Evolutionary conservation across 2,797 vertebrate genomes (phyloP), one percentile per base, ranked within the genome.

Genomic region (Sebastes matsubarae): DNA sequence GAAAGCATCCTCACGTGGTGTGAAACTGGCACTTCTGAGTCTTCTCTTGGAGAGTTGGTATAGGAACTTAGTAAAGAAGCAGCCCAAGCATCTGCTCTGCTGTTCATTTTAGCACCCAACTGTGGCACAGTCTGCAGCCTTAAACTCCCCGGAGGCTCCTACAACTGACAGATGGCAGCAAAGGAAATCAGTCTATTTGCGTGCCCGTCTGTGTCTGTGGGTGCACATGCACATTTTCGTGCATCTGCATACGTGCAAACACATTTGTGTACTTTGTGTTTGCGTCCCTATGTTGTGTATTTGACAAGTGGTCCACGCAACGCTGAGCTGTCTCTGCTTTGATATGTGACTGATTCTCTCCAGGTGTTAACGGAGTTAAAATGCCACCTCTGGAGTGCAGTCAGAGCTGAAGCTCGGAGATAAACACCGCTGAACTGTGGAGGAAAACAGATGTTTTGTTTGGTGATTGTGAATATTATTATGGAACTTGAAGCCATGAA

Each of bases 81-180:
- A 74, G 75, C 69, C 64, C 61, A 86, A 92, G 88, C 91, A 92
- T 93, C 92, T 93, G 91, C 75, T 80, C 6, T 12, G 68, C 57
- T 66, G 77, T 81, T 90, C 88, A 75, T 80, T 90, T 88, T 77
- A 86, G 65, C 89, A 87, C 75, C 89, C 79, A 84, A 90, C 90
- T 92, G 90, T 85, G 85, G 84, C 72, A 14, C 67, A 82, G 72
- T 90, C 79, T 90, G 85, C 80, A 87, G 71, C 81, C 54, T 42
- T 22, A 54, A 84, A 72, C 29, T 82, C 92, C 85, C 91, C 57
- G 5, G 87, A 87, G 88, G 76, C 75, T 75, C 66, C 75, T 16
- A n/a, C 68, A 36, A 68, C 77, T 88, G 84, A 87, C 87, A 93
- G 91, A 93, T 89, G 89, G 85, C 83, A 87, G 77, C 80, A 67